Percentiles rank a stretch among this genome's conserved stretches.
Evolutionary conservation across 1,140 invertebrate genomes (phyloP).

Genomic region (Atopsyche davidsoni): DNA sequence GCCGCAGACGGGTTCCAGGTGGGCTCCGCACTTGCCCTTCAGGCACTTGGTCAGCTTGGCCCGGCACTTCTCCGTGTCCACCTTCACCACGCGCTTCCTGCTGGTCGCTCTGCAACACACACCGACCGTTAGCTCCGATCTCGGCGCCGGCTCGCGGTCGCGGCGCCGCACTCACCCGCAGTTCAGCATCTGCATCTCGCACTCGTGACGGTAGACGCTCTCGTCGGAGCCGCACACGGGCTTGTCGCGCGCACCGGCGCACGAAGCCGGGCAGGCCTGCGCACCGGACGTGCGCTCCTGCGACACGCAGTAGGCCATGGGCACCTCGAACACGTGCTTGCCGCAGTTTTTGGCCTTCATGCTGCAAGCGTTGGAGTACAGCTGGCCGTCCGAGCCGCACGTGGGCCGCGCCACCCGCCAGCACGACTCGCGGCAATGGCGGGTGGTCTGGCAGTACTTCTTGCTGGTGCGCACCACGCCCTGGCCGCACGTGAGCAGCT

Average conservation of each 20-base stretch:
- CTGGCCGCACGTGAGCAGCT: constrained; percentile 71
- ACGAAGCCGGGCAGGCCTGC: constrained; percentile 49
- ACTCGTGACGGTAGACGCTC: constrained; percentile 79
- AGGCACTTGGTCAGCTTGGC: constrained; percentile 64
- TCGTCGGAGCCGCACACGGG: constrained; percentile 84
- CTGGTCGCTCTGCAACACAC: constrained; percentile 38
- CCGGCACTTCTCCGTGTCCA: constrained; percentile 71
- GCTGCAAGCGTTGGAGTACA: constrained; percentile 87
- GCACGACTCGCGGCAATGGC: constrained; percentile 83
- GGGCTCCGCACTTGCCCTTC: constrained; percentile 59
- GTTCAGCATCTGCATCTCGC: constrained; percentile 84
- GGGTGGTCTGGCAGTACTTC: constrained; percentile 86
- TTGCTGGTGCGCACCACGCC: constrained; percentile 77
- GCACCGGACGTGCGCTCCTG: constrained; percentile 62
- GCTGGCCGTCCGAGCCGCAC: constrained; percentile 84
- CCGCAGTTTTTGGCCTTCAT: constrained; percentile 91
- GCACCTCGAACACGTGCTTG: constrained; percentile 86
- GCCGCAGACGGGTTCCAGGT: constrained; percentile 72
- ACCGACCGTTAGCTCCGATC: too few species aligned
- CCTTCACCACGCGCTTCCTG: constrained; percentile 57
- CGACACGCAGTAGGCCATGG: constrained; percentile 79
- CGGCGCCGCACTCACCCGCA: constrained; percentile 66
- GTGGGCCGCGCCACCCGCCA: constrained; percentile 84
- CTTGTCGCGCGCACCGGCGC: constrained; percentile 54
- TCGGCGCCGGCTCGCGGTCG: too few species aligned